These are phyloP conservation scores for Lepidocolaptes lacrymiger DNA, from an alignment of 2,797 vertebrate species.

Conservation along the genomic window DNA sequence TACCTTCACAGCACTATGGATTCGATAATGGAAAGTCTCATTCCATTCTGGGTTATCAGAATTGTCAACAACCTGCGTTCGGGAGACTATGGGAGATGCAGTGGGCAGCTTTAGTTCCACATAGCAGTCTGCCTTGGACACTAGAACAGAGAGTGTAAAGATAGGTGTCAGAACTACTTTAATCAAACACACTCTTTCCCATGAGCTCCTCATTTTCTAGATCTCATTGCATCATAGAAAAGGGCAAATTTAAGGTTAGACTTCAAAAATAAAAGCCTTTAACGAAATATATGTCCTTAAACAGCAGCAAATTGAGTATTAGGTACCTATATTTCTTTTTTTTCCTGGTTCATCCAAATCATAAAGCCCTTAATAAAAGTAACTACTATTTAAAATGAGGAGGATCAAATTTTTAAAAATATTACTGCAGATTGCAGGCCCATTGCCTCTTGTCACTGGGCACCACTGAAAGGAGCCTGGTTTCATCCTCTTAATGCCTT, in stretches of 20 bases:
- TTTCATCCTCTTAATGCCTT: neutral
- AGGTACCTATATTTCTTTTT: neutral
- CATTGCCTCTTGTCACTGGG: neutral
- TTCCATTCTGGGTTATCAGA: conserved; percentile 81
- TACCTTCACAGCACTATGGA: conserved; percentile 80
- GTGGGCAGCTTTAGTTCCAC: conserved; percentile 78
- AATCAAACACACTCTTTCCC: neutral
- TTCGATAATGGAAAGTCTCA: conserved; percentile 76
- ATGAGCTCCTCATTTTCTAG: neutral
- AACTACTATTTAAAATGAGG: neutral
- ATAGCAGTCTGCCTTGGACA: conserved; percentile 80
- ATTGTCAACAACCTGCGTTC: conserved; percentile 75
- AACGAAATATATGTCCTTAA: neutral
- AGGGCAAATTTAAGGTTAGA: neutral
- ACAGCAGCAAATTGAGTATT: neutral
- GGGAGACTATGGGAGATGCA: conserved; percentile 50
- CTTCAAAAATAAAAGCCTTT: neutral
- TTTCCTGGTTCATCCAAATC: neutral
- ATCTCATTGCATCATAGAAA: neutral
- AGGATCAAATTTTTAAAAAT: neutral
- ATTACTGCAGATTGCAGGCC: neutral
- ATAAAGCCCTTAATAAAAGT: neutral
- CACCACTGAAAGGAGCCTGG: neutral
- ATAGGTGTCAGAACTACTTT: neutral
- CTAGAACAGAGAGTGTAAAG: conserved; percentile 36